Evolutionary conservation across 2,888 invertebrate genomes (phyloP), one percentile per base, ranked within the genome.

Genomic region (Drosophila gaucha): DNA sequence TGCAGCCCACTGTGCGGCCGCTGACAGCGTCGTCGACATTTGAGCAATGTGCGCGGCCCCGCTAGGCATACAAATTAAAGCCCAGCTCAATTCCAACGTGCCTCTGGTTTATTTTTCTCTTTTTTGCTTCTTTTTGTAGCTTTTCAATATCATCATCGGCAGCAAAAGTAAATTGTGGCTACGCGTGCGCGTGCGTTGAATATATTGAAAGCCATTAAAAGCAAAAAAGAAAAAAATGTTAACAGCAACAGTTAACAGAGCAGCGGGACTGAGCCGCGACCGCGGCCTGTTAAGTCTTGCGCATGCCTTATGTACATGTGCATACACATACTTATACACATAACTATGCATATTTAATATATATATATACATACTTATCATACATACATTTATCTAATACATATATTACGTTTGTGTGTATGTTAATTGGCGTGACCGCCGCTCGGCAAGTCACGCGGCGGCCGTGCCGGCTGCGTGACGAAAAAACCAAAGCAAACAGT

Each of bases 11-110:
- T 82, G 88, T 85, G 78, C 86, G 44, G 47, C 44, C 59, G 52
- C 85, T 82, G 88, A 82, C 80, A 82, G 67, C 80, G 82, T 86
- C 84, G 80, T 76, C 73, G 69, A 86, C 85, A 87, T 82, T 87
- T 82, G 83, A 82, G 88, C 88, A 80, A 87, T 82, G 86, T 78
- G 78, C 73, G 30, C 54, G 39, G 31, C 36, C 16, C 69, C 55
- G 66, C 57, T 43, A 60, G 55, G 82, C 88, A 82, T 82, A 82
- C 88, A 78, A 87, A 82, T 85, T 67, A 67, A 63, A 74, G 60
- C 57, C 52, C 57, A 57, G 49, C 57, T 67, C 52, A 14, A 24
- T 10, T 43, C 38, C 28, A 24, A 35, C 35, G 35, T 52, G 46
- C 51, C 38, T 43, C 30, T 60, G 50, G 43, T 44, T 38, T 36